phyloP scores from a whole-genome alignment of 2,797 vertebrate species.

The Lemur catta region DNA sequence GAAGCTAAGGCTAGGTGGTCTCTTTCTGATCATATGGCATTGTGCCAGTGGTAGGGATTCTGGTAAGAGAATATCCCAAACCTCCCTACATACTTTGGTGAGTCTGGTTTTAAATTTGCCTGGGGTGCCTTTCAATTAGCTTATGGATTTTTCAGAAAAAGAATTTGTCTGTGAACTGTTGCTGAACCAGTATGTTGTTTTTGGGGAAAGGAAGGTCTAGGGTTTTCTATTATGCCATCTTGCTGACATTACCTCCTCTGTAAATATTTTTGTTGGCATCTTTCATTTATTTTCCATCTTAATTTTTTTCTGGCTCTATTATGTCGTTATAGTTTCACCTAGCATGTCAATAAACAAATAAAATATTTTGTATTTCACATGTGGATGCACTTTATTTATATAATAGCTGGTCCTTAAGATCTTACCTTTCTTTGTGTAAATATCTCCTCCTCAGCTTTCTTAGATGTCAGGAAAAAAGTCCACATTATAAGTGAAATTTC shows the following conservation, averaged over 20 bases:
- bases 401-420: neutral
- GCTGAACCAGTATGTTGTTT: neutral
- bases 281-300: neutral
- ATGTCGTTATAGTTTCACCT: neutral
- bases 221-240: neutral
- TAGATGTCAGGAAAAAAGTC: neutral
- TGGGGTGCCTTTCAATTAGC: neutral
- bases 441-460: neutral
- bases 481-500: neutral
- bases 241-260: neutral
- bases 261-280: neutral
- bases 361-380: slow-evolving; percentile 30
- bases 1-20: neutral
- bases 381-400: slow-evolving; percentile 30
- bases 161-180: neutral
- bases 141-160: neutral
- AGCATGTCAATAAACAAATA: neutral
- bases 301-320: neutral
- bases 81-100: neutral
- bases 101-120: neutral
- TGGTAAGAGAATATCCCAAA: neutral
- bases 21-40: neutral
- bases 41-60: neutral
- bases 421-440: neutral
- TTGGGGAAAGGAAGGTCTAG: neutral